Base-by-base conservation (phyloP, 1,140 invertebrate species). In the Anadara kagoshimensis region DNA sequence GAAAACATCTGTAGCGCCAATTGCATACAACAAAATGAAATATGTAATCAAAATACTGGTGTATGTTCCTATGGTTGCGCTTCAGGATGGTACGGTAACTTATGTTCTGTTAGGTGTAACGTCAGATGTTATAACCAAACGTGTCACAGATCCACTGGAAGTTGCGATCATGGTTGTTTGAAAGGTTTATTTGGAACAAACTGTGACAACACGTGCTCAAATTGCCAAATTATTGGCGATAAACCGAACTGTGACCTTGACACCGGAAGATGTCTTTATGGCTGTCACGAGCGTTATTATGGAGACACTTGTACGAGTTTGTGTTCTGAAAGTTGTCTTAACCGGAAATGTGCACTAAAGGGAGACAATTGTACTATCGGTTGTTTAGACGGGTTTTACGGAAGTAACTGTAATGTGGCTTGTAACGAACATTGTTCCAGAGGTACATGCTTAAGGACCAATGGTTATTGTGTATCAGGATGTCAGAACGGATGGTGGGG, bases 381-480 rank as follows among this genome's bases (percentile, higher is more conserved):
- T 29, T 80, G 78, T 71, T 57, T 51, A 14, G 43, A 68, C 36
- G 68, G 63, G 0, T 63, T 49, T 16, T 76, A 68, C 20, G 78
- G 78, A 0, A 43, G 51, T 14, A n/a, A 51, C 24, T 72, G 64
- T 36, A 67, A 70, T 14, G 68, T 64, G 29, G 4, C 51, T 0
- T 62, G 63, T 41, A 70, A 22, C 5, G 61, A 51, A 45, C 2
- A 57, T 14, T 74, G 72, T 1, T 36, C 58, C 5, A 68, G 63
- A 11, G 54, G 53, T 4, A 51, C 62, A 53, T 74, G 72, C 24
- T 41, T 57, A 11, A 44, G 61, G 20, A 57, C 44, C 8, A 41
- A 51, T 5, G 65, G 65, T 5, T 14, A 57, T 16, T 74, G 72
- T 36, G 24, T 53, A 8, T 36, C 47, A 5, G 72, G 72, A 22